Conservation (phyloP, 2,113 vertebrate genomes). For the Alaudala cheleensis region DNA sequence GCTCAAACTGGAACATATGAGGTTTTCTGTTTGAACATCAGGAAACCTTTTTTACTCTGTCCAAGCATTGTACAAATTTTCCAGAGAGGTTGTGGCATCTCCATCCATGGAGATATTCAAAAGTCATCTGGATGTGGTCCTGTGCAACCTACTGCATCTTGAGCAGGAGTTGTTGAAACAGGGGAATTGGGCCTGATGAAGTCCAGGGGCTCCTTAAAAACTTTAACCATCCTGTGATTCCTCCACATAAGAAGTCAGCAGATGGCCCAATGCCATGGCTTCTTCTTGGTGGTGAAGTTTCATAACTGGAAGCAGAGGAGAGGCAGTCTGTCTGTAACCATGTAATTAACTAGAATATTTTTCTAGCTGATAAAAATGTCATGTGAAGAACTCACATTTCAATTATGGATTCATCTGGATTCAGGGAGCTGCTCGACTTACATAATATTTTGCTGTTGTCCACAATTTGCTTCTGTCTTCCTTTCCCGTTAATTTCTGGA, state of each 20-base stretch:
- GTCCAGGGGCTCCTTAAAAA: background rate
- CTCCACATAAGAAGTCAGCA: background rate
- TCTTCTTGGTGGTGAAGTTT: background rate
- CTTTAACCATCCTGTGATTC: background rate
- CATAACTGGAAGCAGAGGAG: background rate
- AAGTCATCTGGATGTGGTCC: background rate
- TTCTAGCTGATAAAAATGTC: background rate
- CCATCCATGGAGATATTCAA: background rate
- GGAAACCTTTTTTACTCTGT: background rate
- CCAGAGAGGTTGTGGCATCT: background rate
- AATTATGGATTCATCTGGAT: background rate
- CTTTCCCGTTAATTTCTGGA: background rate
- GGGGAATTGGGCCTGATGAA: background rate
- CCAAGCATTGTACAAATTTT: background rate
- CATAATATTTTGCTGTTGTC: background rate
- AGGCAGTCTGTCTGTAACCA: background rate
- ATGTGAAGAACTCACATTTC: background rate
- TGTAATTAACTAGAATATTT: background rate
- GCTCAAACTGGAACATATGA: background rate
- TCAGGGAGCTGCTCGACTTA: background rate
- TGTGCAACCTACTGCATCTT: background rate
- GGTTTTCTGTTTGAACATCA: background rate
- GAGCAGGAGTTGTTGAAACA: background rate
- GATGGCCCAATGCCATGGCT: background rate
- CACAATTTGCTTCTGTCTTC: background rate